Evolutionary conservation across 2,113 vertebrate species (phyloP), one percentile per base, ranked within the genome.

Genomic region (Pteronura brasiliensis): DNA sequence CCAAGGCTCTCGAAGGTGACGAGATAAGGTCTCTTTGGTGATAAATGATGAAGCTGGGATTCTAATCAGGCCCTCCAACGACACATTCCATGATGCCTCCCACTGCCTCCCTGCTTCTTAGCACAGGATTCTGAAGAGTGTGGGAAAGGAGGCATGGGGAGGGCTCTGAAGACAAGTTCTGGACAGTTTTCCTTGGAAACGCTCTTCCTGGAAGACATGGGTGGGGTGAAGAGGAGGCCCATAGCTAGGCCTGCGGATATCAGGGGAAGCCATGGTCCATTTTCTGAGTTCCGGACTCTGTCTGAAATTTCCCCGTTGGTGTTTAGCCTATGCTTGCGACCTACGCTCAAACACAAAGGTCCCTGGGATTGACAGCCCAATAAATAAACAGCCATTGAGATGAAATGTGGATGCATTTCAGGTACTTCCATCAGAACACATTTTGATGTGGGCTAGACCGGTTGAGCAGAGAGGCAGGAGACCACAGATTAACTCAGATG

Each of bases 401-500:
- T 71, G 49, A 39, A 74, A 42, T 52, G 27, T 55, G 63, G 34
- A 12, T 42, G 17, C 77, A 17, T 82, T 94, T 93, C 4, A 72
- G 39, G 88, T 25, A 29, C 25, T 39, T 36, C 13, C 44, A 1
- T 81, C 44, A 27, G 39, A 91, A 67, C 9, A 84, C 1, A 44
- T 82, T 96, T 77, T 59, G 34, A 47, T 39, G 25, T n/a, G 29
- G 71, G 7, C 23, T 52, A 7, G 72, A 8, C n/a, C 4, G 15
- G 47, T 9, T 86, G 59, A 89, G 67, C 25, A 93, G 83, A 92
- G 55, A 79, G 39, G 23, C 3, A 10, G 34, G n/a, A 55, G 10
- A 21, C 15, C 87, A 69, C 39, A 87, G 59, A 74, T 79, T 67
- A 83, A 47, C 52, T 90, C 65, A 90, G 69, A 57, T 49, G 52